Conservation (phyloP, 2,888 invertebrate species). For the Arge pagana region DNA sequence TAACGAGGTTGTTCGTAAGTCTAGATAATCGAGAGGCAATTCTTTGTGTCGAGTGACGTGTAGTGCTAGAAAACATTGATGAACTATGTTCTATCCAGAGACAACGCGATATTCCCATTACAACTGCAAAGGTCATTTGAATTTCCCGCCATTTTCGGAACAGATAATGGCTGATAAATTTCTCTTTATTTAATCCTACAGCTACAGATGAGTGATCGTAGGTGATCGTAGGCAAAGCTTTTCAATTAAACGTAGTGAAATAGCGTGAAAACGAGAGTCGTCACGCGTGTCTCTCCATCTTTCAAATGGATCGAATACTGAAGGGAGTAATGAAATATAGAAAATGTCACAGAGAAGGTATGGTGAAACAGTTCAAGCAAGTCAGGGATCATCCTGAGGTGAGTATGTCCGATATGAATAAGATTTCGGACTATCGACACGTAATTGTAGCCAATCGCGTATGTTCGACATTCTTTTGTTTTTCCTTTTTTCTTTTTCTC, state of each 20-base stretch:
- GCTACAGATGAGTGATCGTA: neutral
- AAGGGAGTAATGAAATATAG: conserved; percentile 90
- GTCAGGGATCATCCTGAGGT: conserved; percentile 88
- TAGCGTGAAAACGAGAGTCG: neutral
- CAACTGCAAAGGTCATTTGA: too few relatives aligned
- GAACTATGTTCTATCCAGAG: too few relatives aligned
- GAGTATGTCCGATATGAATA: too few relatives aligned
- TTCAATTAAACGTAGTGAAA: conserved; percentile 28
- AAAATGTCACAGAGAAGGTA: conserved; percentile 76
- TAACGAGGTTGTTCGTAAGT: too few relatives aligned
- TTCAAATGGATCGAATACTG: conserved; percentile 81
- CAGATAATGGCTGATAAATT: conserved; percentile 19
- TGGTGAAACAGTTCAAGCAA: conserved; percentile 91
- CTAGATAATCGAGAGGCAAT: too few relatives aligned
- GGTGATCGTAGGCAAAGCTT: neutral
- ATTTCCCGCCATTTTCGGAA: conserved; percentile 30
- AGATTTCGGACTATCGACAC: too few relatives aligned
- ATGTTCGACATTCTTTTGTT: too few relatives aligned
- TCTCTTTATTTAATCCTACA: neutral
- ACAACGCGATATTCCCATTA: too few relatives aligned
- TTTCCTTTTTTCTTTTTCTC: too few relatives aligned
- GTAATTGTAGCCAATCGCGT: too few relatives aligned
- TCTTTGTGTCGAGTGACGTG: too few relatives aligned
- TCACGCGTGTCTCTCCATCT: neutral
- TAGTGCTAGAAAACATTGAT: too few relatives aligned